phyloP scores from a whole-genome alignment of 2,888 invertebrate species.

The Eilema caniola region DNA sequence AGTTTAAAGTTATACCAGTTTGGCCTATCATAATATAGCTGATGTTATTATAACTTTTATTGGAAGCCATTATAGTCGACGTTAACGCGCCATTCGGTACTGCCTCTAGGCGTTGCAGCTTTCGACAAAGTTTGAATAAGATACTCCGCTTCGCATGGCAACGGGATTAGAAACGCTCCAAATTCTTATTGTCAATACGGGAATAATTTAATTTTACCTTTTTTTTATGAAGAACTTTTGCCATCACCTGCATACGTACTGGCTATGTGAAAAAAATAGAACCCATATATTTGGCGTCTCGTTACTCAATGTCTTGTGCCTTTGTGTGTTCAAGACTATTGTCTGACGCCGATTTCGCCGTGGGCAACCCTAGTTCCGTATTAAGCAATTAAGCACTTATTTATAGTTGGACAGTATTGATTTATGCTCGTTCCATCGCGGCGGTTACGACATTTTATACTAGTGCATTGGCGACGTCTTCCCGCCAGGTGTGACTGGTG shows the following conservation, averaged over 20 bases:
- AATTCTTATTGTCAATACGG: conserved; percentile 73
- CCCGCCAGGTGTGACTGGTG: conserved; percentile 78
- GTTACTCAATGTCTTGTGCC: conserved; percentile 81
- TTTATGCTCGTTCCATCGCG: conserved; percentile 65
- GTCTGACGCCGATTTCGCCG: conserved; percentile 63
- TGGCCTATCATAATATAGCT: conserved; percentile 43
- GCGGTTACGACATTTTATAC: conserved; percentile 64
- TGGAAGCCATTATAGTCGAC: conserved; percentile 34
- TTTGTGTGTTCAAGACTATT: conserved; percentile 71
- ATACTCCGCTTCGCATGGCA: conserved; percentile 60
- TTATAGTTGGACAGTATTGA: conserved; percentile 71
- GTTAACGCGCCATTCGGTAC: conserved; percentile 33
- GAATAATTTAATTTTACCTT: conserved; percentile 81
- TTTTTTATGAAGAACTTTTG: conserved; percentile 68
- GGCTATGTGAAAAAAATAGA: conserved; percentile 67
- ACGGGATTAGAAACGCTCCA: conserved; percentile 73
- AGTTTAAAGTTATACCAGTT: conserved; percentile 40
- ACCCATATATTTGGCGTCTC: conserved; percentile 79
- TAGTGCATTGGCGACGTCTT: conserved; percentile 59
- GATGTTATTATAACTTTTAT: conserved; percentile 45
- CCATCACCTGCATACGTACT: conserved; percentile 78
- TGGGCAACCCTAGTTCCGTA: conserved; percentile 61
- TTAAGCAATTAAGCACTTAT: conserved; percentile 78
- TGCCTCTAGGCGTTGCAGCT: conserved; percentile 48
- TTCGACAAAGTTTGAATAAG: conserved; percentile 42